Percentiles rank a stretch among this genome's conserved stretches.
Evolutionary conservation across 2,888 invertebrate species (phyloP).

Genomic region (Melieria omissa): DNA sequence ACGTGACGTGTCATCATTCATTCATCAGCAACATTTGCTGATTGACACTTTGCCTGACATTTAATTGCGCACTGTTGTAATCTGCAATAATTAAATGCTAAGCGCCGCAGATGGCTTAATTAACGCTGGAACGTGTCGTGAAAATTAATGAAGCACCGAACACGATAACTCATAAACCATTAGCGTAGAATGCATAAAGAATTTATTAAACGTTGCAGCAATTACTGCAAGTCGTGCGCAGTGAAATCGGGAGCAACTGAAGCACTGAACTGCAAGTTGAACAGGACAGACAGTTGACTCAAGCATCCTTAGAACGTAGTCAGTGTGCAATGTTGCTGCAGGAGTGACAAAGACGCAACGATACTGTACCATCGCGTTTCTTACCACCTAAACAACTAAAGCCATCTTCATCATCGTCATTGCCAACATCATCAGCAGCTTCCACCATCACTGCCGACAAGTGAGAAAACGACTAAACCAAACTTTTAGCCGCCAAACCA

Average conservation of each 20-base stretch:
- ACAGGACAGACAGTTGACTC: too few relatives aligned
- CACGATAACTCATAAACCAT: background rate
- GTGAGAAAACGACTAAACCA: background rate
- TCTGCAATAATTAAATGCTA: background rate
- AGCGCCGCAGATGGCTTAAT: constrained; percentile 35
- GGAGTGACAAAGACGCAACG: too few relatives aligned
- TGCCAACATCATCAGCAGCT: constrained; percentile 15
- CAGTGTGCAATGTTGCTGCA: too few relatives aligned
- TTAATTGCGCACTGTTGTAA: background rate
- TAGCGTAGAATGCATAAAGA: background rate
- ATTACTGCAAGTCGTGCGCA: constrained; percentile 1
- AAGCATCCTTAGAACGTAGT: too few relatives aligned
- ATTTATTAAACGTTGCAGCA: background rate
- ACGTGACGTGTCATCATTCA: too few relatives aligned
- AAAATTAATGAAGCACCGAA: constrained; percentile 16
- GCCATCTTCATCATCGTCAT: constrained; percentile 16
- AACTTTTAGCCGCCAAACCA: constrained; percentile 16
- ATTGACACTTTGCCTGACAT: too few relatives aligned
- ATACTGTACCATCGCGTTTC: constrained; percentile 6
- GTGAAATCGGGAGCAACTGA: background rate
- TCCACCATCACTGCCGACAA: constrained; percentile 14
- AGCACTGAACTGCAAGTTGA: too few relatives aligned
- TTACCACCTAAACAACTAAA: constrained; percentile 29
- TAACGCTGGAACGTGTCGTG: constrained; percentile 13
- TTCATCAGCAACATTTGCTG: too few relatives aligned